Evolutionary conservation across 2,113 vertebrate genomes (phyloP).

Genomic region (Sceloporus tristichus): DNA sequence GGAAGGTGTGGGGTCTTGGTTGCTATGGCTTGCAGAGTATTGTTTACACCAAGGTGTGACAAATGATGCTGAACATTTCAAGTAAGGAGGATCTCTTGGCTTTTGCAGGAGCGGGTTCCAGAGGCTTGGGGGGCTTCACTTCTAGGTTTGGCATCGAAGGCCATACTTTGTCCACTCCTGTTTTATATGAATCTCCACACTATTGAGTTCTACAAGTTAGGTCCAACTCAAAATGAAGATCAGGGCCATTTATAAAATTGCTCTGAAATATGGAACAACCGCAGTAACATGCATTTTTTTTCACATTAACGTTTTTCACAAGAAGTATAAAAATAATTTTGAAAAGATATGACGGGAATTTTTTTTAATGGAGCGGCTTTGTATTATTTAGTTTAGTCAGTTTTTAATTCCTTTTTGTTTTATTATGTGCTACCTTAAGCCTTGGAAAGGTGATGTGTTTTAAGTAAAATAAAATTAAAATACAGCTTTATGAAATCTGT

Average conservation of each 20-base stretch:
- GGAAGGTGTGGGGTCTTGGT: no score
- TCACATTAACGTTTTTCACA: neutral
- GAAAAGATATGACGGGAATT: no score
- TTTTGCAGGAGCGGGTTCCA: no score
- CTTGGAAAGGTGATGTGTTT: neutral
- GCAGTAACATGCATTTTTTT: no score
- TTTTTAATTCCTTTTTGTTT: neutral
- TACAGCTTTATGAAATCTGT: neutral
- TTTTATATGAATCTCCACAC: neutral
- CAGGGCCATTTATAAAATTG: neutral
- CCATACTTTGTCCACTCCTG: no score
- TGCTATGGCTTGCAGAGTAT: no score
- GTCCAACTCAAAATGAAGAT: neutral
- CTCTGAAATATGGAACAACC: neutral
- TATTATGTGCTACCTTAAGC: neutral
- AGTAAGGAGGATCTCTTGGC: no score
- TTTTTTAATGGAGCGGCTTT: neutral
- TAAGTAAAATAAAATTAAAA: neutral
- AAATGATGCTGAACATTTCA: no score
- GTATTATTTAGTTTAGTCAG: neutral
- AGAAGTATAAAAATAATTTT: neutral
- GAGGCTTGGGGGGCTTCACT: no score
- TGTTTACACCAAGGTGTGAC: no score
- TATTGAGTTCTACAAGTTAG: neutral
- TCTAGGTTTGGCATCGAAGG: no score